Conservation (phyloP, 1,140 invertebrate species). For the Pseudomyrmex sp. region DNA sequence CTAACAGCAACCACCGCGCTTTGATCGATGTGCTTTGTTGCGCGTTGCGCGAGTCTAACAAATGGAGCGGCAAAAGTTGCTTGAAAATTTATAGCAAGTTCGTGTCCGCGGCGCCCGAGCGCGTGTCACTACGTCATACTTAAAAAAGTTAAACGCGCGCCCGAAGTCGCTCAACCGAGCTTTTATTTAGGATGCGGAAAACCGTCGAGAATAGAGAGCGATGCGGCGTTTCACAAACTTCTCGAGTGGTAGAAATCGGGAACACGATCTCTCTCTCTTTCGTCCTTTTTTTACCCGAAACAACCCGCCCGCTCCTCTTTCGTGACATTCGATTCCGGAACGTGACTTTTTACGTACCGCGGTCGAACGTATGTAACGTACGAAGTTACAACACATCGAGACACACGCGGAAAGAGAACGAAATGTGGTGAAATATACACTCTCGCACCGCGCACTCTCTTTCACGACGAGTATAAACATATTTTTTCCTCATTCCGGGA, state of each 20-base stretch:
- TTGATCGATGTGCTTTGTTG: constrained; percentile 48
- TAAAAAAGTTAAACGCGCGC: constrained; percentile 37
- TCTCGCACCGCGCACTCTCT: too few species aligned
- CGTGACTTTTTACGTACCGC: constrained; percentile 41
- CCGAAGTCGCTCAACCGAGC: constrained; percentile 33
- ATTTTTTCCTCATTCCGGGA: too few species aligned
- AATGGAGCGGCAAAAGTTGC: constrained; percentile 51
- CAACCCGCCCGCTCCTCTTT: constrained; percentile 25
- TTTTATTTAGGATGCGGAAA: constrained; percentile 55
- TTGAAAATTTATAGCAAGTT: constrained; percentile 51
- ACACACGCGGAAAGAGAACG: too few species aligned
- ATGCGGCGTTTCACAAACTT: constrained; percentile 55
- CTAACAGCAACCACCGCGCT: background rate
- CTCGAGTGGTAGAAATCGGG: constrained; percentile 62
- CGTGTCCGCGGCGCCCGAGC: background rate
- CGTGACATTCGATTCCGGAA: constrained; percentile 64
- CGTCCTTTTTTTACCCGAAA: background rate
- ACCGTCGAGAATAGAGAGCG: background rate
- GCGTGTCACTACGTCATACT: constrained; percentile 51
- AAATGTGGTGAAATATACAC: too few species aligned
- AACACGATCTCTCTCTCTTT: constrained; percentile 48
- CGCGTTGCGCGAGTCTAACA: constrained; percentile 7
- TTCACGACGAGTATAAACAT: too few species aligned
- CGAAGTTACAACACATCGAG: too few species aligned
- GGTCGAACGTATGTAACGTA: background rate